These are phyloP conservation scores for Syritta pipiens DNA, from an alignment of 2,888 invertebrate genomes.

Conservation along the genomic window DNA sequence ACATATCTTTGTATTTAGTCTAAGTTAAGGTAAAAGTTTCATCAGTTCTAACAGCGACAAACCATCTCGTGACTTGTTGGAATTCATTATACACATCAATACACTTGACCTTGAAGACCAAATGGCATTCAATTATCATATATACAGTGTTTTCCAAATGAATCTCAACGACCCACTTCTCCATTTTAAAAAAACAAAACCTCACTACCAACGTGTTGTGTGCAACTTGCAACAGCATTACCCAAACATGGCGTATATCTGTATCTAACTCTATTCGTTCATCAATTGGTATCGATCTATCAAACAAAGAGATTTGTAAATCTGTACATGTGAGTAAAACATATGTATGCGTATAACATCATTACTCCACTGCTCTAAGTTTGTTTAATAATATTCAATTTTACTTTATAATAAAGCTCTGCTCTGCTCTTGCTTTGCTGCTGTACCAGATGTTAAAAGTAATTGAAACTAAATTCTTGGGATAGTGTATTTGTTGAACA, in stretches of 20 bases:
- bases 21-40: not conserved
- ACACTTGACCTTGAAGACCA: slow-evolving; percentile 60
- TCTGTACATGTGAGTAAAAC: not conserved
- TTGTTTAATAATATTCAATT: slow-evolving; percentile 10
- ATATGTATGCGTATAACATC: not conserved
- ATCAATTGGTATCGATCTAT: slow-evolving; percentile 2
- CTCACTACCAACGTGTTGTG: slow-evolving; percentile 30
- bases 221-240: slow-evolving; percentile 31
- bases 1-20: too few relatives aligned
- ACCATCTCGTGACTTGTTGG: slow-evolving; percentile 56
- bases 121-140: slow-evolving; percentile 56
- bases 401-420: slow-evolving; percentile 5
- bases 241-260: not conserved
- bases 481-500: slow-evolving; percentile 13
- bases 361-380: slow-evolving; percentile 3
- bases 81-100: slow-evolving; percentile 46
- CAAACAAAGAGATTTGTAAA: slow-evolving; percentile 21
- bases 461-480: not conserved
- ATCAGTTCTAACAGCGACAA: not conserved
- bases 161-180: slow-evolving; percentile 61
- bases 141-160: slow-evolving; percentile 46
- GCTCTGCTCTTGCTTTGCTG: too few relatives aligned
- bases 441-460: slow-evolving; percentile 4
- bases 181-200: slow-evolving; percentile 57
- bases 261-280: not conserved